Percentiles rank a stretch among this genome's conserved stretches.
Evolutionary conservation across 2,113 vertebrate species (phyloP).

Genomic region (Tonatia bakeri): DNA sequence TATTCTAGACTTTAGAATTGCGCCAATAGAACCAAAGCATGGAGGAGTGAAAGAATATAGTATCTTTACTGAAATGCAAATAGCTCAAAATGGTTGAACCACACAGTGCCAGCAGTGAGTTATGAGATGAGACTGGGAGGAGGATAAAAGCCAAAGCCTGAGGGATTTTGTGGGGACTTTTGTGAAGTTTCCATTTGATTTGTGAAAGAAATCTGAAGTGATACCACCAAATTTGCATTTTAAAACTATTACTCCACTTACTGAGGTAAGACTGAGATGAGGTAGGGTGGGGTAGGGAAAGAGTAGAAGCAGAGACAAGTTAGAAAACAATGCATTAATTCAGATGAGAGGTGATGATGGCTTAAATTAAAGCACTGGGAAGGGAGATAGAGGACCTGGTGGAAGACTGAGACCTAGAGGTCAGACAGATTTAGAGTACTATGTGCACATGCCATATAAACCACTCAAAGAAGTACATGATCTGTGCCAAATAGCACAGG

Average conservation of each 20-base stretch:
- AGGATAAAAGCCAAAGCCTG: background rate
- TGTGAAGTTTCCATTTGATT: background rate
- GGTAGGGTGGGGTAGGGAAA: background rate
- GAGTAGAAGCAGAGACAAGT: background rate
- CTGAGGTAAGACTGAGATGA: background rate
- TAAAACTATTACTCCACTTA: background rate
- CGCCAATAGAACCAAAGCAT: background rate
- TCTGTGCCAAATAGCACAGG: background rate
- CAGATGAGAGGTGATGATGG: background rate
- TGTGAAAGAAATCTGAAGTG: background rate
- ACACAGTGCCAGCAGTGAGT: background rate
- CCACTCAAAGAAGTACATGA: background rate
- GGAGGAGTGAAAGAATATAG: background rate
- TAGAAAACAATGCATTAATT: background rate
- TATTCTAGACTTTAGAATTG: background rate
- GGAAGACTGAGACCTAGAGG: background rate
- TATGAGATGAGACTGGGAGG: background rate
- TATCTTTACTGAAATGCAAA: background rate
- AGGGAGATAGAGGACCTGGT: background rate
- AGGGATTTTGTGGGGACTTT: background rate
- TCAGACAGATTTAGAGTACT: background rate
- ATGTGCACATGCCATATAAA: background rate
- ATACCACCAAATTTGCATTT: background rate
- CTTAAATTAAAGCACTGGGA: background rate
- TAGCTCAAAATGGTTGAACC: background rate